Conservation (phyloP, 2,113 vertebrate genomes). For the Archocentrus centrarchus region DNA sequence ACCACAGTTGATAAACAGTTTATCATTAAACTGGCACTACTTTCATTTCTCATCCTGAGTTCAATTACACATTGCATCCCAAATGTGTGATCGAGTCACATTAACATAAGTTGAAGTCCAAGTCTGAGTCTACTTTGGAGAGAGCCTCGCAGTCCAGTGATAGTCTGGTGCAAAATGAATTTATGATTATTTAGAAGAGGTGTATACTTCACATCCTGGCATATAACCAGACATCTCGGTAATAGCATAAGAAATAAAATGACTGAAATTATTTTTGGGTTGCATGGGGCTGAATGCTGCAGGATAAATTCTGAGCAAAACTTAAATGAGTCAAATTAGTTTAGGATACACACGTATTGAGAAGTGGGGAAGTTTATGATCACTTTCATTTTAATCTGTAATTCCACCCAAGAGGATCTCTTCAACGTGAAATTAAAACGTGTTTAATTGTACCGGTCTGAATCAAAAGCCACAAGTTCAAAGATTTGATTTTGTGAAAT, state of each 20-base stretch:
- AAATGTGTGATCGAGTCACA: constrained; percentile 37
- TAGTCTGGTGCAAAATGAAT: constrained; percentile 46
- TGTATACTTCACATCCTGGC: constrained; percentile 55
- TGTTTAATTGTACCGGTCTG: background rate
- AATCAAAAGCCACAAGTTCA: background rate
- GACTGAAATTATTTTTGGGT: constrained; percentile 55
- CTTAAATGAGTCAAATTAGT: constrained; percentile 1
- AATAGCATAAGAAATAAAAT: constrained; percentile 57
- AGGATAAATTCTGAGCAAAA: constrained; percentile 36
- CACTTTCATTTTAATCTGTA: background rate
- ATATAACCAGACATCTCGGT: constrained; percentile 28
- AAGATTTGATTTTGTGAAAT: background rate
- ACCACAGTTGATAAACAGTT: constrained; percentile 47
- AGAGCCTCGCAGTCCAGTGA: constrained; percentile 9
- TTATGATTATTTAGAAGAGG: constrained; percentile 31
- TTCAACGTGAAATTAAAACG: background rate
- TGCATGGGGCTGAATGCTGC: constrained; percentile 39
- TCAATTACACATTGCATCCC: constrained; percentile 35
- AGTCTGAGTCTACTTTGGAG: constrained; percentile 5
- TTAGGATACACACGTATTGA: background rate
- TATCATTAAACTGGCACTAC: constrained; percentile 24
- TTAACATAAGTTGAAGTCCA: constrained; percentile 31
- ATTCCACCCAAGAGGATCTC: background rate
- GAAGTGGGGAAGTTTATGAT: background rate
- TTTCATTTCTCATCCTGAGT: constrained; percentile 26